Conservation (phyloP, 1,140 invertebrate genomes). For the Trichonephila clavata region DNA sequence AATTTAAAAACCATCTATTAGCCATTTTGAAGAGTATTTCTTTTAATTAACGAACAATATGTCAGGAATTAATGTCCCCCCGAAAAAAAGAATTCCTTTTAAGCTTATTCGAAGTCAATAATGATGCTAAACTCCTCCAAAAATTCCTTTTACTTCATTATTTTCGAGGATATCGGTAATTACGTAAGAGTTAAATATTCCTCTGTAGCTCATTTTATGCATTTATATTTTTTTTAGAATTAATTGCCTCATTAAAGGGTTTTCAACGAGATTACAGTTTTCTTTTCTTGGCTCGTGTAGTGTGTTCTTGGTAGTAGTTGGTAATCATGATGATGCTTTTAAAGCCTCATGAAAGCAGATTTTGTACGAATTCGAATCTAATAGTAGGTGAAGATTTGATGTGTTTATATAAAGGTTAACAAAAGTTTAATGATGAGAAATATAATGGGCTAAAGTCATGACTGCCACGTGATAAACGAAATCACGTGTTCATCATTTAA, state of each 20-base stretch:
- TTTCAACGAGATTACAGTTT: constrained; percentile 21
- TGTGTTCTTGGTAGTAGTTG: background rate
- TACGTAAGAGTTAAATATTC: constrained; percentile 41
- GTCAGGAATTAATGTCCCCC: too few species aligned
- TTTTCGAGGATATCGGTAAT: constrained; percentile 30
- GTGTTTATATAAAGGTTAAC: too few species aligned
- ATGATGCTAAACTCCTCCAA: background rate
- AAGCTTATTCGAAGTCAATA: background rate
- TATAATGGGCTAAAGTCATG: too few species aligned
- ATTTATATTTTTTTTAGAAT: background rate
- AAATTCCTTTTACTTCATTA: constrained; percentile 40
- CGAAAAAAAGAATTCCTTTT: background rate
- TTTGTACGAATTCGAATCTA: background rate
- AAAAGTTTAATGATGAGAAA: too few species aligned
- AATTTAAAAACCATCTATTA: too few species aligned
- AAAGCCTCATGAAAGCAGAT: background rate
- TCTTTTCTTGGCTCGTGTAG: background rate
- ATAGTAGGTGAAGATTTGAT: background rate
- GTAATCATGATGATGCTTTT: background rate
- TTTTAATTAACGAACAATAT: too few species aligned
- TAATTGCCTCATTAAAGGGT: constrained; percentile 54
- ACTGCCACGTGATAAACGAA: too few species aligned
- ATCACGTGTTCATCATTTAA: too few species aligned
- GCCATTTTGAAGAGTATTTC: too few species aligned
- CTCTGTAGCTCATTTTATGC: constrained; percentile 11